Evolutionary conservation across 64 coral and sea anemone species (phyloP).

Genomic region (Trachythela sp.): DNA sequence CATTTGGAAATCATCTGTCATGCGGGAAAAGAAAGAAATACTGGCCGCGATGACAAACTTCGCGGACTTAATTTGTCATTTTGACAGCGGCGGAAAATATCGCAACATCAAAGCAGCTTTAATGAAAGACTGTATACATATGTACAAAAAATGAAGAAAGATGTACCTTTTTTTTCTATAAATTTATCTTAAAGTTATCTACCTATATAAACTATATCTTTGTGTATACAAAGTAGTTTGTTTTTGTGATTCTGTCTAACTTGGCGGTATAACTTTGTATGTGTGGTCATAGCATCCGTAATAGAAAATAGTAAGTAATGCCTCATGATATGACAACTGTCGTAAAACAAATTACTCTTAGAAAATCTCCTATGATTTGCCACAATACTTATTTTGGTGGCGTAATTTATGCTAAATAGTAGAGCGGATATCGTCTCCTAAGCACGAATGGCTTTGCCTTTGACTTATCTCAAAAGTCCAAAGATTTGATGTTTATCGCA

Average conservation of each 20-base stretch:
- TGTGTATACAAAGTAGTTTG: background rate
- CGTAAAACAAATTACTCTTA: no score
- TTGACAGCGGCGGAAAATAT: background rate
- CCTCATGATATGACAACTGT: no score
- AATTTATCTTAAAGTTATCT: no score
- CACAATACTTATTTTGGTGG: no score
- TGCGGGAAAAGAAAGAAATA: background rate
- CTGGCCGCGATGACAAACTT: background rate
- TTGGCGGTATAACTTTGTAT: no score
- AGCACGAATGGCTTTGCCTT: no score
- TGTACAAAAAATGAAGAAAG: background rate
- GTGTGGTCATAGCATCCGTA: background rate
- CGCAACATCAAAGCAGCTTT: background rate
- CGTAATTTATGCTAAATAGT: no score
- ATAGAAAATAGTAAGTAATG: background rate
- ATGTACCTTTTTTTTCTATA: background rate
- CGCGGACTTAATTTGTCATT: background rate
- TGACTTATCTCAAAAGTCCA: no score
- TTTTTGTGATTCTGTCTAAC: background rate
- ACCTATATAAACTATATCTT: background rate
- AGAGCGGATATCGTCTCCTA: no score
- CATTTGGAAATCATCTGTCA: conserved; percentile 13
- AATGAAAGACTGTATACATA: background rate
- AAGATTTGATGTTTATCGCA: no score
- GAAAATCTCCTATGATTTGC: no score